These are phyloP conservation scores for Marronus borbonicus DNA, from an alignment of 2,888 invertebrate genomes.

Conservation along the genomic window DNA sequence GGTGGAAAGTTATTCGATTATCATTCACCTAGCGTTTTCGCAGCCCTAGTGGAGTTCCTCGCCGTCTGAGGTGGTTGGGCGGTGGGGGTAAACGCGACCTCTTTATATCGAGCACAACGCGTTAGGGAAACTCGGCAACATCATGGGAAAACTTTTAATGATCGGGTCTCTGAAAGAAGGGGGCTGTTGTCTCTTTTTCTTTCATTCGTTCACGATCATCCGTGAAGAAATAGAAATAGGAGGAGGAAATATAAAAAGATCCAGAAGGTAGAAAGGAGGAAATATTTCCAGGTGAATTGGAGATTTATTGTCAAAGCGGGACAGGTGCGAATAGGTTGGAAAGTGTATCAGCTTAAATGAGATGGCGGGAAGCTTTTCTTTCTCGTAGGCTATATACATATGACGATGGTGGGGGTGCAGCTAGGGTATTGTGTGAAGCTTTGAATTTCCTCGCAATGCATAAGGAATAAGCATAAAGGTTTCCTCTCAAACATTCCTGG, in stretches of 20 bases:
- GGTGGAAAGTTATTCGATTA: constrained; percentile 25
- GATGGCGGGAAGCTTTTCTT: background rate
- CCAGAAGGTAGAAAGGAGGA: background rate
- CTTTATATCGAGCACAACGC: background rate
- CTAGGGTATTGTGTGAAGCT: background rate
- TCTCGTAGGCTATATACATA: background rate
- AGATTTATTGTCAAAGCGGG: constrained; percentile 13
- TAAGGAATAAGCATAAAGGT: background rate
- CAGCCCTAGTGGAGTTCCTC: too few species aligned
- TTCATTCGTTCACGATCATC: too few species aligned
- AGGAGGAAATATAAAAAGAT: background rate
- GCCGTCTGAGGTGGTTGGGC: too few species aligned
- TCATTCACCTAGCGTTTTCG: constrained; percentile 12
- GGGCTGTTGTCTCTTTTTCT: too few species aligned
- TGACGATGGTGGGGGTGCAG: background rate
- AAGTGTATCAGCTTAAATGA: background rate
- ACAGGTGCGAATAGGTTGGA: background rate
- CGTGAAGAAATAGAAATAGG: too few species aligned
- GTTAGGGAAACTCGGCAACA: background rate
- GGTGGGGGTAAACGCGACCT: background rate
- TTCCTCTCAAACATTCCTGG: too few species aligned
- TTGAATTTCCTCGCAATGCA: background rate
- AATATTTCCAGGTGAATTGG: constrained; percentile 9
- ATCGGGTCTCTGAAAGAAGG: background rate
- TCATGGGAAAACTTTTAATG: constrained; percentile 34